Evolutionary conservation across 1,140 invertebrate species (phyloP), one percentile per base, ranked within the genome.

Genomic region (Zaprionus gabonicus): DNA sequence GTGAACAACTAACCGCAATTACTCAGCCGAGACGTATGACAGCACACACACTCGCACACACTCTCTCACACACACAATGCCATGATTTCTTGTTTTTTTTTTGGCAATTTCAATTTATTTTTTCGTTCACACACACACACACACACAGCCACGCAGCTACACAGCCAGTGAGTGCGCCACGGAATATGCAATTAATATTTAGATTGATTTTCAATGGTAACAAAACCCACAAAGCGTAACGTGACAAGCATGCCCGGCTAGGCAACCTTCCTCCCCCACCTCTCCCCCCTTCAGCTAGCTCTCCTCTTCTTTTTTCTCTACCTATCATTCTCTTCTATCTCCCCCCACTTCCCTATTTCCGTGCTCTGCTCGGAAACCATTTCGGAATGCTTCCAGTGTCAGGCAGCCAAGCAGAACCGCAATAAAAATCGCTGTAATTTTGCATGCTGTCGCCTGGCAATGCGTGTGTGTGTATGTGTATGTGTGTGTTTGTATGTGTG

Each of bases 351-450:
- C n/a, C 13, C 41, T 4, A 27, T 23, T 3, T 5, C 28, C 28
- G 34, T n/a, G 6, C 46, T 4, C 46, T 12, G 46, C 23, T 25
- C 23, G 20, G 20, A 25, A 51, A 51, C 15, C 59, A 71, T 38
- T 46, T 34, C 65, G 67, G 67, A 75, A 75, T 75, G 73, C 60
- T 71, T 51, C 56, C 60, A 41, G 59, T 76, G 60, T 71, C 60
- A 78, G 78, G 75, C 80, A 87, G 70, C 79, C 77, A 80, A 77
- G 83, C 80, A 78, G 78, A 78, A 75, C 84, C 75, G 69, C 81
- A 90, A 90, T 88, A 90, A 88, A 88, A 88, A 88, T 84, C 75
- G 75, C 78, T 84, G 81, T 84, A 87, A 87, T 88, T 87, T 90
- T 81, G 71, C 84, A 87, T 84, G 76, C 74, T 78, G 63, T 81